phyloP scores from a whole-genome alignment of 92 coral and sea anemone genomes.

The Parazoanthus swiftii region DNA sequence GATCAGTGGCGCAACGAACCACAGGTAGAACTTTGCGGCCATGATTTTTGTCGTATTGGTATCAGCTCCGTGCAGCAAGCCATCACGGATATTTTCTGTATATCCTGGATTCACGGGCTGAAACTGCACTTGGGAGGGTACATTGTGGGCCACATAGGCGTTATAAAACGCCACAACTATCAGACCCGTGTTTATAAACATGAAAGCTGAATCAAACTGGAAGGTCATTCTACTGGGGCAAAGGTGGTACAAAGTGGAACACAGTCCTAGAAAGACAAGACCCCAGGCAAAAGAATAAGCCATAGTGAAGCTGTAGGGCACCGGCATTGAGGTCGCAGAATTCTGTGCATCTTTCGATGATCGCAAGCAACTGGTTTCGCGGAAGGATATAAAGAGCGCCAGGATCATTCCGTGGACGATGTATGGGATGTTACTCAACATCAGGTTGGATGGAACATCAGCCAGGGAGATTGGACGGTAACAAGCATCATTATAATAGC shows the following conservation, averaged over 20 bases:
- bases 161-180: constrained; percentile 34
- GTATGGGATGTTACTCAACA: neutral
- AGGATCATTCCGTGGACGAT: no score
- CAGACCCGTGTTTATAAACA: constrained; percentile 43
- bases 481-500: constrained; percentile 48
- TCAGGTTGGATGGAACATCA: constrained; percentile 42
- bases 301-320: constrained; percentile 22
- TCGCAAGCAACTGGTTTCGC: neutral
- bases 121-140: neutral
- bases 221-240: neutral
- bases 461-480: constrained; percentile 23
- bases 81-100: no score
- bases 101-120: no score
- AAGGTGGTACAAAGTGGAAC: no score
- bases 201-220: constrained; percentile 37
- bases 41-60: no score
- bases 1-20: no score
- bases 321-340: neutral
- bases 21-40: no score
- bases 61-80: no score
- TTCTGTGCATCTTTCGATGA: no score
- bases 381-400: no score
- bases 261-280: neutral
- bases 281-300: constrained; percentile 44
- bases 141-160: neutral